Evolutionary conservation across 2,888 invertebrate genomes (phyloP), one percentile per base, ranked within the genome.

Genomic region (Arenicola marina): DNA sequence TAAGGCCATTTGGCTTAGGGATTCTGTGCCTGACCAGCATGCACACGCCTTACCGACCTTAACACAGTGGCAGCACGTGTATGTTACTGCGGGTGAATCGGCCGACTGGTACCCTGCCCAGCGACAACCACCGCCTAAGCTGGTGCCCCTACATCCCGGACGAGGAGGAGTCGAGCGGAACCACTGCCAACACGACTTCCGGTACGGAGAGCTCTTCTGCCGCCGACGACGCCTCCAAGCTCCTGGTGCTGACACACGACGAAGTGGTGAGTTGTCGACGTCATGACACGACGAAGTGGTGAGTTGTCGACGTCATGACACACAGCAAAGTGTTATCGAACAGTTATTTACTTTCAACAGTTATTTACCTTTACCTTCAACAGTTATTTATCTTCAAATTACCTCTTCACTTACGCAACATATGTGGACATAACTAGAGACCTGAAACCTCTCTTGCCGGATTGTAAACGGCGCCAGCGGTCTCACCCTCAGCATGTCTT

Each of bases 121-220:
- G 87, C 34, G 86, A 85, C 65, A 86, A 85, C 76, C 89, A 90
- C 73, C 86, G 92, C 70, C 89, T 95, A 48, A 91, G 94, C 75
- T 96, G 96, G 96, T 96, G 96, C 79, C 94, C 95, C 0, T 95
- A 90, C 85, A 89, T 94, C 65, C 92, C 93, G 0, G 80, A 82
- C 21, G 80, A 80, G 26, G 79, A 79, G 32, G 78, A 74, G 31
- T 69, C 75, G 4, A 89, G 89, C 48, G 71, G 70, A 18, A 48
- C 61, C 1, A 61, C 60, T 18, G 67, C 34, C 7, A 78, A 78
- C 43, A 73, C 69, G 1, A 73, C 71, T n/a, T 77, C 77, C 32
- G 73, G 69, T 1, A 74, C 72, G 4, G 62, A 81, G 81, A 86
- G 64, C 83, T 90, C 90, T 74, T 60, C 60, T 15, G 89, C 89